Percentiles rank a stretch among this genome's conserved stretches.
Evolutionary conservation across 2,888 invertebrate species (phyloP).

Genomic region (Labia minor): DNA sequence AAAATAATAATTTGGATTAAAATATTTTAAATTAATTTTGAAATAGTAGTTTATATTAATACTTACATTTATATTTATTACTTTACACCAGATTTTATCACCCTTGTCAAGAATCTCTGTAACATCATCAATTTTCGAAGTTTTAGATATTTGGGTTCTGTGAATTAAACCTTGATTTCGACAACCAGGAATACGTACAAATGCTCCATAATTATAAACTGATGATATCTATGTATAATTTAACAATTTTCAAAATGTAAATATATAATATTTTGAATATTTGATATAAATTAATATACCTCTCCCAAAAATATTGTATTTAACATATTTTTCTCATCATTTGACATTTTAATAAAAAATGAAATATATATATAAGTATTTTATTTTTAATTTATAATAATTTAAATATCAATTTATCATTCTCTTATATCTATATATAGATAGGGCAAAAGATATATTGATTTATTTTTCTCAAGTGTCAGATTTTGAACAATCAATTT

Average conservation of each 20-base stretch:
- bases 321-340: not conserved
- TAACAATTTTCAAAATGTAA: too few species aligned
- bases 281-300: not conserved
- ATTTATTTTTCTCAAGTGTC: too few species aligned
- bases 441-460: too few species aligned
- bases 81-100: constrained; percentile 38
- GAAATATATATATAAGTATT: not conserved
- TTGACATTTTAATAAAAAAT: not conserved
- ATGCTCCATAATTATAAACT: constrained; percentile 38
- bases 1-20: too few species aligned
- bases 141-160: constrained; percentile 33
- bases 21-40: not conserved
- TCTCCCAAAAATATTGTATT: not conserved
- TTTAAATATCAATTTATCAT: too few species aligned
- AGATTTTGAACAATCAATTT: too few species aligned
- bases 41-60: not conserved
- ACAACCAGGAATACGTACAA: constrained; percentile 36
- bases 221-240: constrained; percentile 31
- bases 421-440: too few species aligned
- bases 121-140: constrained; percentile 34
- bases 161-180: constrained; percentile 37
- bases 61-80: constrained; percentile 31
- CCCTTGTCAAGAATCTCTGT: constrained; percentile 35
- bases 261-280: not conserved
- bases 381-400: not conserved